A percentile compares a stretch with the other conserved stretches of the same genome.
These are phyloP conservation scores for Frankliniella fusca DNA, from an alignment of 2,888 invertebrate genomes.

Conservation along the genomic window DNA sequence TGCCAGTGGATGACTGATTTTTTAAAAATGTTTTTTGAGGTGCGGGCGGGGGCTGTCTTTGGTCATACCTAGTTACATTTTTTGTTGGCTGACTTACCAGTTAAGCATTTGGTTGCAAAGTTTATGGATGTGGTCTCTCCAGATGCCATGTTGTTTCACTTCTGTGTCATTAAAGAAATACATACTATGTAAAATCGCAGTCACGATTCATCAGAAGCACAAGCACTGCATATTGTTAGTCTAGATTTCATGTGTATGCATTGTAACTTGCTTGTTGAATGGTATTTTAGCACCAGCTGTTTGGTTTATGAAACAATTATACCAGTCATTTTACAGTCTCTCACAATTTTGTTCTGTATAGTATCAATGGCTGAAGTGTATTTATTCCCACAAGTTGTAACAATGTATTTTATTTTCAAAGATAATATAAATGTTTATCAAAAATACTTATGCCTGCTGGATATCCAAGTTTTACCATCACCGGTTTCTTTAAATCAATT, in stretches of 20 bases:
- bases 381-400: constrained; percentile 14
- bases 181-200: too few relatives aligned
- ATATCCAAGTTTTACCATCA: not conserved
- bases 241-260: not conserved
- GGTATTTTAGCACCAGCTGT: not conserved
- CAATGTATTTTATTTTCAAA: constrained; percentile 22
- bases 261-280: not conserved
- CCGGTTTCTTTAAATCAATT: not conserved
- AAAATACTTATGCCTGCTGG: not conserved
- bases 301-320: not conserved
- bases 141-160: too few relatives aligned
- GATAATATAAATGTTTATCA: constrained; percentile 18
- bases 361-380: not conserved
- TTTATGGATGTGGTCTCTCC: too few relatives aligned
- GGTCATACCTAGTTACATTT: not conserved
- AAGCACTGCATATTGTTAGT: not conserved
- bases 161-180: too few relatives aligned
- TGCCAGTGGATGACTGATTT: not conserved
- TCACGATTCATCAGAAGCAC: too few relatives aligned
- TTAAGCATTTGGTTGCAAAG: too few relatives aligned
- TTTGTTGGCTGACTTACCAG: too few relatives aligned
- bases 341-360: too few relatives aligned
- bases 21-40: not conserved
- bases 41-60: not conserved
- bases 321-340: not conserved